phyloP scores from a whole-genome alignment of 1,140 invertebrate genomes.

The Drosophila murphyi region DNA sequence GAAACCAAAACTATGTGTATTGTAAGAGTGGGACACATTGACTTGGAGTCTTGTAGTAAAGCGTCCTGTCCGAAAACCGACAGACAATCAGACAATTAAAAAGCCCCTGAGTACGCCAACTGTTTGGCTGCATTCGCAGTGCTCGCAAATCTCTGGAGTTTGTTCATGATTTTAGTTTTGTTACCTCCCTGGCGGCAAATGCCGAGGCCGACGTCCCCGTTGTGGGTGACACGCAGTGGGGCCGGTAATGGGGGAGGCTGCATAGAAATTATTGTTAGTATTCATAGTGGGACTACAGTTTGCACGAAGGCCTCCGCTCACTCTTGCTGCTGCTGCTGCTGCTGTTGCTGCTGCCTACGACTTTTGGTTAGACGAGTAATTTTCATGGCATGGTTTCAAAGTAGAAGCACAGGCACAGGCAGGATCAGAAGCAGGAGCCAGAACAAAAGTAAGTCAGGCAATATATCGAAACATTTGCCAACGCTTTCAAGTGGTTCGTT shows the following conservation, averaged over 20 bases:
- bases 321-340: conserved; percentile 18
- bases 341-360: conserved; percentile 11
- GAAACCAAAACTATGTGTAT: conserved; percentile 39
- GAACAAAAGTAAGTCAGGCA: conserved; percentile 9
- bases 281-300: conserved; percentile 48
- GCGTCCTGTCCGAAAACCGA: conserved; percentile 14
- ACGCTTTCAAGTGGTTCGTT: conserved; percentile 67
- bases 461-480: conserved; percentile 77
- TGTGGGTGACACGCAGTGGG: not conserved
- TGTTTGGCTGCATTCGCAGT: conserved; percentile 66
- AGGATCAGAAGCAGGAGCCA: not conserved
- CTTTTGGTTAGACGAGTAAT: conserved; percentile 37
- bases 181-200: conserved; percentile 38
- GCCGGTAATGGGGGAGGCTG: conserved; percentile 4
- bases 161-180: conserved; percentile 70
- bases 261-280: conserved; percentile 72
- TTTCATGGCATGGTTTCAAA: conserved; percentile 6
- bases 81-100: conserved; percentile 72
- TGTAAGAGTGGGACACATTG: conserved; percentile 29
- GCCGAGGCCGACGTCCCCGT: conserved; percentile 10
- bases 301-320: conserved; percentile 6
- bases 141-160: conserved; percentile 55
- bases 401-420: not conserved
- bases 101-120: conserved; percentile 67
- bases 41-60: conserved; percentile 9